Conservation (phyloP, 2,888 invertebrate genomes). For the Selenia dentaria region DNA sequence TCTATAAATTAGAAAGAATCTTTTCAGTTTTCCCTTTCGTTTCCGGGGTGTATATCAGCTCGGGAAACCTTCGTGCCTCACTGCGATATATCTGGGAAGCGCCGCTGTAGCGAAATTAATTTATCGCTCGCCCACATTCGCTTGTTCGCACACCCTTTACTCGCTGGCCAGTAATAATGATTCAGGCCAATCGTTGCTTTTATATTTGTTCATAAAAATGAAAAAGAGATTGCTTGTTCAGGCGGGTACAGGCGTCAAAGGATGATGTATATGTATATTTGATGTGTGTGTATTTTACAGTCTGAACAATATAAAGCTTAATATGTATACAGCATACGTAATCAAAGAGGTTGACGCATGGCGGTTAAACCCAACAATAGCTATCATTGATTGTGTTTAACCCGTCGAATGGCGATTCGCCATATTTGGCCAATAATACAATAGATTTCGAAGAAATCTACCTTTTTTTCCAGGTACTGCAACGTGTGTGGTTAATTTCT, state of each 20-base stretch:
- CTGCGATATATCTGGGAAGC: conserved; percentile 39
- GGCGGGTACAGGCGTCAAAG: background rate
- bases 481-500: too few relatives aligned
- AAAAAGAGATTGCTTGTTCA: background rate
- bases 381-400: too few relatives aligned
- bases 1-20: conserved; percentile 28
- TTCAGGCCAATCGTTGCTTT: background rate
- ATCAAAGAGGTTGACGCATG: too few relatives aligned
- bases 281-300: background rate
- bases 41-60: conserved; percentile 32
- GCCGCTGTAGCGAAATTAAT: conserved; percentile 38
- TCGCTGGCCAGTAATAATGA: conserved; percentile 22
- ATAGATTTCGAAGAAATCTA: too few relatives aligned
- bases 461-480: too few relatives aligned
- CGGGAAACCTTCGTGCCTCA: conserved; percentile 37
- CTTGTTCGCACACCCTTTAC: conserved; percentile 32
- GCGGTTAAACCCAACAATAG: too few relatives aligned
- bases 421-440: too few relatives aligned
- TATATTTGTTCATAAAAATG: background rate
- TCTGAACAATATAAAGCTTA: background rate
- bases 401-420: too few relatives aligned
- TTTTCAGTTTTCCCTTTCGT: conserved; percentile 30
- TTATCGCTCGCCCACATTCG: conserved; percentile 40
- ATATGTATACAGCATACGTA: too few relatives aligned
- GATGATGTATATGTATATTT: background rate